These are phyloP conservation scores for Elysia chlorotica DNA, from an alignment of 1,140 invertebrate genomes.

Conservation along the genomic window DNA sequence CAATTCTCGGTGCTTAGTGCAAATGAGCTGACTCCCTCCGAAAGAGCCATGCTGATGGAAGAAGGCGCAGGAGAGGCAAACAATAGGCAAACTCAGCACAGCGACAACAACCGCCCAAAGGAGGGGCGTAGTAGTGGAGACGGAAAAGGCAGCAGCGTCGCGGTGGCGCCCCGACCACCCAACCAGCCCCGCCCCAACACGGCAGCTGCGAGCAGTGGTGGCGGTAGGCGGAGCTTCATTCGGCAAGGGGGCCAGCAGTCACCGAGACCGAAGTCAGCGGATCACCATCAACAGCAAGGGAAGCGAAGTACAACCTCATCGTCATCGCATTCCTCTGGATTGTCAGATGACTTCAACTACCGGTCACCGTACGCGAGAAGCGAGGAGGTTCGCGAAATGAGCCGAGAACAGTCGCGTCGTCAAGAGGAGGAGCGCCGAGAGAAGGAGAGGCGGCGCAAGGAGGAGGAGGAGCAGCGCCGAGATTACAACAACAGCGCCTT, in stretches of 20 bases:
- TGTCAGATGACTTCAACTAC: slow-evolving; percentile 42
- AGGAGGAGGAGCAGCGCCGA: slow-evolving; percentile 19
- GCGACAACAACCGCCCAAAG: no score
- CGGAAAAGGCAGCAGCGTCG: no score
- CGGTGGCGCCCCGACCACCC: slow-evolving; percentile 41
- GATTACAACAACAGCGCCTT: slow-evolving; percentile 17
- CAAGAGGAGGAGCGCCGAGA: slow-evolving; percentile 20
- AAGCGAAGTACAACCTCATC: no score
- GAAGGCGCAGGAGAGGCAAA: slow-evolving; percentile 2
- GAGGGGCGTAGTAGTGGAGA: no score
- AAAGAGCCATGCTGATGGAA: slow-evolving; percentile 19
- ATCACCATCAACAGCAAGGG: no score
- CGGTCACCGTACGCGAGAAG: slow-evolving; percentile 53
- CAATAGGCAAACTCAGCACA: slow-evolving; percentile 7
- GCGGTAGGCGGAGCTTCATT: slow-evolving; percentile 11
- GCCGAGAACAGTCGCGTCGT: slow-evolving; percentile 1
- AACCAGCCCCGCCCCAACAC: slow-evolving; percentile 38
- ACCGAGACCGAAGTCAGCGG: slow-evolving; percentile 9
- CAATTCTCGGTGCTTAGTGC: slow-evolving; percentile 52
- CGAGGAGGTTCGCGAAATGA: slow-evolving; percentile 15
- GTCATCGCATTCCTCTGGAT: not conserved
- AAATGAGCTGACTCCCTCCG: slow-evolving; percentile 45
- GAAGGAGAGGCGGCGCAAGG: slow-evolving; percentile 10
- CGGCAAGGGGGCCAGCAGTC: no score
- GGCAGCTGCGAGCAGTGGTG: not conserved